Evolutionary conservation across 2,888 invertebrate species (phyloP).

Genomic region (Scotopteryx bipunctaria): DNA sequence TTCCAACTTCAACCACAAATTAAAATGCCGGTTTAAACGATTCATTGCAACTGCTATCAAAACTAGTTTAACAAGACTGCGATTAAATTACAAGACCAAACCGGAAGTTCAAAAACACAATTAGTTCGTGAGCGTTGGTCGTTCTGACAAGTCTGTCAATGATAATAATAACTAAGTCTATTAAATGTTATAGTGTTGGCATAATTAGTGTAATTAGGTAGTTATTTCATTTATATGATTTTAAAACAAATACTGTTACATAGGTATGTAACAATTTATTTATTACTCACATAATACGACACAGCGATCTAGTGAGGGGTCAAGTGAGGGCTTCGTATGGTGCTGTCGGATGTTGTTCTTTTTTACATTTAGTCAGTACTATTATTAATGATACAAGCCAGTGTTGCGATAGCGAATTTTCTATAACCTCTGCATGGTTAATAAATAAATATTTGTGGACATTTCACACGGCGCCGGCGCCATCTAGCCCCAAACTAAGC

Average conservation of each 20-base stretch:
- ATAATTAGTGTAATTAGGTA: background rate
- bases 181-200: background rate
- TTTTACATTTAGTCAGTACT: too few species aligned
- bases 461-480: too few species aligned
- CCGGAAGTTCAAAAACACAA: constrained; percentile 9
- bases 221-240: background rate
- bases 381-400: too few species aligned
- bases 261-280: too few species aligned
- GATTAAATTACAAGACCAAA: constrained; percentile 3
- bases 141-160: background rate
- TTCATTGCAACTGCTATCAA: background rate
- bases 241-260: background rate
- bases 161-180: background rate
- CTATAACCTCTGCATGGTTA: too few species aligned
- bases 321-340: too few species aligned
- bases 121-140: background rate
- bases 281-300: too few species aligned
- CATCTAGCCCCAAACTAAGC: too few species aligned
- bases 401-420: too few species aligned
- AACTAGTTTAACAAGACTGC: constrained; percentile 17
- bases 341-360: too few species aligned
- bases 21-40: background rate
- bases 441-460: too few species aligned
- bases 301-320: too few species aligned
- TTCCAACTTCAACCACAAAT: background rate